A percentile compares a stretch with the other conserved stretches of the same genome.
These are phyloP conservation scores for Gopherus flavomarginatus DNA, from an alignment of 2,113 vertebrate species.

Conservation along the genomic window DNA sequence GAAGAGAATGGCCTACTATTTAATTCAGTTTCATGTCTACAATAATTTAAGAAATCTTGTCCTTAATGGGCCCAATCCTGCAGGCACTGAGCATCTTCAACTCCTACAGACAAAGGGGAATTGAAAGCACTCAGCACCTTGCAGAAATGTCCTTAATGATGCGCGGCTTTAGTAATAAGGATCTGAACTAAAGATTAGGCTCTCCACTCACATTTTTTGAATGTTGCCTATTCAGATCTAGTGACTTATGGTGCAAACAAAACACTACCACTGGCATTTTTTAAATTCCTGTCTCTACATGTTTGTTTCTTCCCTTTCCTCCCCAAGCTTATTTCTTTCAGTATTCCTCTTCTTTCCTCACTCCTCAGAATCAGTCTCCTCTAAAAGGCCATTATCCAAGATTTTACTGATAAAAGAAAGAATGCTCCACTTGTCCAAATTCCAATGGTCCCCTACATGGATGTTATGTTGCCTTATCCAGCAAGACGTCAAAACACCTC, in stretches of 20 bases:
- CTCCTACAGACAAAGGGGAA: neutral
- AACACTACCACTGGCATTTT: neutral
- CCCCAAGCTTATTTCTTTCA: neutral
- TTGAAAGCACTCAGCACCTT: neutral
- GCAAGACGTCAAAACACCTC: neutral
- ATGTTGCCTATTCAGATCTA: neutral
- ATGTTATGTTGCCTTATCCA: neutral
- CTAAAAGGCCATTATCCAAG: neutral
- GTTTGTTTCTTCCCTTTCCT: neutral
- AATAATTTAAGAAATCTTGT: neutral
- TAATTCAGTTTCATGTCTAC: fast-evolving
- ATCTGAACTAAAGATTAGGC: neutral
- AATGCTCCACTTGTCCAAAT: neutral
- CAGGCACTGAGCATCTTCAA: neutral
- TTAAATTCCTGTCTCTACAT: neutral
- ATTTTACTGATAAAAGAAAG: neutral
- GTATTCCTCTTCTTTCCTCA: neutral
- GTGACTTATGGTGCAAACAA: neutral
- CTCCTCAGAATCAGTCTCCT: neutral
- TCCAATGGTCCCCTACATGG: neutral
- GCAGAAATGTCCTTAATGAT: neutral
- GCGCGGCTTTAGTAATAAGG: neutral
- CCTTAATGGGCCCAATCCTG: neutral
- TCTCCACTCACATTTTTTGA: neutral
- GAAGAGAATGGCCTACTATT: neutral